phyloP scores from a whole-genome alignment of 2,888 invertebrate species.

The Gastracanthus pulcherrimus region DNA sequence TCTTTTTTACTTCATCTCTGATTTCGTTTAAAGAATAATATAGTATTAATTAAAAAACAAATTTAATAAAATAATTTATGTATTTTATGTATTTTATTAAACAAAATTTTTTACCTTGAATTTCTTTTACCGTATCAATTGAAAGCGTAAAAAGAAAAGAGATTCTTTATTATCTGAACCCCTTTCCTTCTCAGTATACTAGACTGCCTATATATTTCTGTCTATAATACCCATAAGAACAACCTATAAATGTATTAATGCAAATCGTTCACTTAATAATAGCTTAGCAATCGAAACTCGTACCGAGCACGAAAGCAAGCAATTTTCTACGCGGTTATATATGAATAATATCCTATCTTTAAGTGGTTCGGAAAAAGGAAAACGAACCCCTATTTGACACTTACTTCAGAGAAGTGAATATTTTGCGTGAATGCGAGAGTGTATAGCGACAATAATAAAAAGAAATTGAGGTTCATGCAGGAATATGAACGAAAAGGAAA shows the following conservation, averaged over 20 bases:
- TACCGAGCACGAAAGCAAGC: background rate
- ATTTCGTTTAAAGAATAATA: too few relatives aligned
- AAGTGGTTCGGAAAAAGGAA: background rate
- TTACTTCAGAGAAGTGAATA: background rate
- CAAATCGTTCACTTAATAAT: background rate
- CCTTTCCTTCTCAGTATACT: too few relatives aligned
- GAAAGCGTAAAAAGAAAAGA: too few relatives aligned
- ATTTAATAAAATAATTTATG: too few relatives aligned
- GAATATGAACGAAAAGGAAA: slow-evolving; percentile 1
- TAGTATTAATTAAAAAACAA: too few relatives aligned
- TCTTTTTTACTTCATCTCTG: too few relatives aligned
- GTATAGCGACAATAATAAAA: background rate
- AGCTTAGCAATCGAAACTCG: background rate
- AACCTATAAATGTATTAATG: background rate
- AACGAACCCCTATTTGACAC: background rate
- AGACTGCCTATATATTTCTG: background rate
- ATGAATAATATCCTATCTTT: background rate
- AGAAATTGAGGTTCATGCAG: background rate
- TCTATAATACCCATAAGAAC: background rate
- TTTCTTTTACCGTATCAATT: too few relatives aligned
- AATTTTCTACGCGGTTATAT: background rate
- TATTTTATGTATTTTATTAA: too few relatives aligned
- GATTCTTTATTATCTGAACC: too few relatives aligned
- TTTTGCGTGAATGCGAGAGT: background rate
- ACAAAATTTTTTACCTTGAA: too few relatives aligned